A percentile compares a stretch with the other conserved stretches of the same genome.
phyloP scores from a whole-genome alignment of 2,888 invertebrate species.

The Rhynchonema sp. region DNA sequence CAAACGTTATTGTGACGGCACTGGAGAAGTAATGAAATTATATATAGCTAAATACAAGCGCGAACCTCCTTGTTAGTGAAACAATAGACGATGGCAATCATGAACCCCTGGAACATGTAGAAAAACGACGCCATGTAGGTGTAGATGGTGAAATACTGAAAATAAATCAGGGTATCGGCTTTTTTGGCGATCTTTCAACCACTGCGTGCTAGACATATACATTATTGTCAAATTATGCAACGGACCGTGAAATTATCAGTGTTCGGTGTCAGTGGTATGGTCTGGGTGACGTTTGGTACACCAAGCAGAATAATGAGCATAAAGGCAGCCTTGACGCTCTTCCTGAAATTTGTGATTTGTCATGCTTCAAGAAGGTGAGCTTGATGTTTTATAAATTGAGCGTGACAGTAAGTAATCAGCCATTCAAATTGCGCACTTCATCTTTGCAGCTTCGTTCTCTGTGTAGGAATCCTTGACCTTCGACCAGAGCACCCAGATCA shows the following conservation, averaged over 20 bases:
- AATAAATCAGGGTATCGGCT: too few relatives aligned
- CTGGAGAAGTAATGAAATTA: too few relatives aligned
- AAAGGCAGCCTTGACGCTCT: constrained; percentile 36
- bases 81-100: constrained; percentile 36
- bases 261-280: constrained; percentile 30
- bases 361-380: too few relatives aligned
- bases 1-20: too few relatives aligned
- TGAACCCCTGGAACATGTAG: constrained; percentile 35
- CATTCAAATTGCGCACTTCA: constrained; percentile 25
- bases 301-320: constrained; percentile 35
- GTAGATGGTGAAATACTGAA: constrained; percentile 29
- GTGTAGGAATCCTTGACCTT: constrained; percentile 33
- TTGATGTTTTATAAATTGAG: too few relatives aligned
- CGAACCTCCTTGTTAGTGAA: constrained; percentile 35
- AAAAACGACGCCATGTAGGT: constrained; percentile 31
- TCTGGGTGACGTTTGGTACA: constrained; percentile 35
- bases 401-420: background rate
- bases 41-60: too few relatives aligned
- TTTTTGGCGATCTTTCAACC: too few relatives aligned
- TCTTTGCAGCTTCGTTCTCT: constrained; percentile 31
- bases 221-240: too few relatives aligned
- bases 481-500: constrained; percentile 35
- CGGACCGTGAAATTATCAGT: constrained; percentile 25
- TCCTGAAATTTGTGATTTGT: too few relatives aligned
- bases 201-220: too few relatives aligned